Evolutionary conservation across 2,797 vertebrate genomes (phyloP).

Genomic region (Dermochelys coriacea): DNA sequence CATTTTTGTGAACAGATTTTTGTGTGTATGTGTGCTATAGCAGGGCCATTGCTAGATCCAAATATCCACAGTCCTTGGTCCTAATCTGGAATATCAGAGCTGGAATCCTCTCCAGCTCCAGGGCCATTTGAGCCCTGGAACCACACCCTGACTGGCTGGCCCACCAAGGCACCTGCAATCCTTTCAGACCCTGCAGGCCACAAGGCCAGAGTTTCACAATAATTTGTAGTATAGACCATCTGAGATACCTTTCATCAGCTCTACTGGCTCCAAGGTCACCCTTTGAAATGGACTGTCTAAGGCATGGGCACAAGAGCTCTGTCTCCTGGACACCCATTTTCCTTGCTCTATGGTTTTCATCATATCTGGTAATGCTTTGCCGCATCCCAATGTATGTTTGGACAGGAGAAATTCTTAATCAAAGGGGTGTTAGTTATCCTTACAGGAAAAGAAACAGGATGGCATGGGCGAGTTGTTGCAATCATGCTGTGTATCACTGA

Average conservation of each 20-base stretch:
- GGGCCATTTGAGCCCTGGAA: fast-evolving
- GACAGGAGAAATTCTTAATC: not conserved
- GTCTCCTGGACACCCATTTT: not conserved
- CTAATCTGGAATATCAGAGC: not conserved
- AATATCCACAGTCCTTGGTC: constrained; percentile 27
- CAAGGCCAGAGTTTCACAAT: not conserved
- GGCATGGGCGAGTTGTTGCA: not conserved
- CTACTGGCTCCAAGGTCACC: not conserved
- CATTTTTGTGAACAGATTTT: not conserved
- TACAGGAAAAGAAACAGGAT: not conserved
- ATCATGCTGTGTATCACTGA: not conserved
- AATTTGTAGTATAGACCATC: not conserved
- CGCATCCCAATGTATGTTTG: not conserved
- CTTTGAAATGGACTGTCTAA: not conserved
- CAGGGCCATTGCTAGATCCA: not conserved
- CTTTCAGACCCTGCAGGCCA: not conserved
- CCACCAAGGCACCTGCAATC: not conserved
- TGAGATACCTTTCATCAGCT: not conserved
- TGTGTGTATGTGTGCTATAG: not conserved
- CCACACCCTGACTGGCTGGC: not conserved
- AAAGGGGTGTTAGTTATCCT: not conserved
- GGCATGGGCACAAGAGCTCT: not conserved
- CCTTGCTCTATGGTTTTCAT: not conserved
- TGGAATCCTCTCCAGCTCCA: not conserved
- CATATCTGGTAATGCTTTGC: not conserved